These are phyloP conservation scores for Notiomystis cincta DNA, from an alignment of 2,113 vertebrate genomes.

Conservation along the genomic window DNA sequence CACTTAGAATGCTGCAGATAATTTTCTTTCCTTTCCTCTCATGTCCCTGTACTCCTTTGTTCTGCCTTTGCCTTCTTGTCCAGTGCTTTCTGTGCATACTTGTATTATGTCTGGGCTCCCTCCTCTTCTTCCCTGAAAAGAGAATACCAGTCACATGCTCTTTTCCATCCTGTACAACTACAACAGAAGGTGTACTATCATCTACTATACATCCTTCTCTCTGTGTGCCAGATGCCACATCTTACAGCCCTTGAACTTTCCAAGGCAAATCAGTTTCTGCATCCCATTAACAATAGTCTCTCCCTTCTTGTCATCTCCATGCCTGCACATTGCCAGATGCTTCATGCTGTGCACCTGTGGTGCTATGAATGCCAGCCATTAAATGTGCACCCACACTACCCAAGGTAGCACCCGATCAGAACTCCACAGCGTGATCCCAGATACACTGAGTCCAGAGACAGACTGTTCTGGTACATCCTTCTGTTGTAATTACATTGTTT, in stretches of 20 bases:
- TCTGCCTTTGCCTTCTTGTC: background rate
- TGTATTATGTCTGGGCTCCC: background rate
- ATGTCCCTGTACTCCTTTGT: background rate
- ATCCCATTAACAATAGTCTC: background rate
- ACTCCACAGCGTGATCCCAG: background rate
- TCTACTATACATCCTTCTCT: background rate
- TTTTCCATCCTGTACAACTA: background rate
- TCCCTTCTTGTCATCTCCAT: background rate
- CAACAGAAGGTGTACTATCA: background rate
- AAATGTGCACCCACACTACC: background rate
- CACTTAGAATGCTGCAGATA: background rate
- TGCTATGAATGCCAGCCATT: background rate
- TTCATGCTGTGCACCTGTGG: background rate
- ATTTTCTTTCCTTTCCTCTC: background rate
- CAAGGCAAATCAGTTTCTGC: background rate
- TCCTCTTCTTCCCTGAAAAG: background rate
- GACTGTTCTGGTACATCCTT: conserved; percentile 38
- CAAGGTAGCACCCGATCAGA: background rate
- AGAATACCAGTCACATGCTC: background rate
- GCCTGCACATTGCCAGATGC: background rate
- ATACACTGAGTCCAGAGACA: conserved; percentile 3
- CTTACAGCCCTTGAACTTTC: background rate
- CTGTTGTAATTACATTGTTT: conserved; percentile 28
- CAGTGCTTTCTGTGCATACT: background rate
- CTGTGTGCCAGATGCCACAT: background rate